A percentile compares a stretch with the other conserved stretches of the same genome.
Conservation (phyloP, 2,113 vertebrate genomes). For the Actinemys pallida region DNA sequence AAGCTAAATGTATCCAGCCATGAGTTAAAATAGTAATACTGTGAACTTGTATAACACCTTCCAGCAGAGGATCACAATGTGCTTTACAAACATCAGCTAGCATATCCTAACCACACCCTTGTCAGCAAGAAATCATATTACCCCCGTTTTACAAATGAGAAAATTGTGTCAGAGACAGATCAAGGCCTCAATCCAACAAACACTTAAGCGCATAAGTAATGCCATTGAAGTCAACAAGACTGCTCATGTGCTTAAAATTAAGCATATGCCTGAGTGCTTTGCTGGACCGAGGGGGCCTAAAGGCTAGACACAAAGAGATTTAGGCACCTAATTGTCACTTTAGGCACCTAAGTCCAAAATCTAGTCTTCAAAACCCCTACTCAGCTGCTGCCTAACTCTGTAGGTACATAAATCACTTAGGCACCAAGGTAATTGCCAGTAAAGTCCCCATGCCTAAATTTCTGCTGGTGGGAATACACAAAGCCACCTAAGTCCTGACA, state of each 20-base stretch:
- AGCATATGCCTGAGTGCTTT: background rate
- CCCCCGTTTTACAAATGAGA: background rate
- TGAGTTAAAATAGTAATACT: background rate
- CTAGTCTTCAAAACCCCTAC: background rate
- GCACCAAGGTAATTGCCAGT: too few species aligned
- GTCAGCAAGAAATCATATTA: background rate
- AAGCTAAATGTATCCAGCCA: background rate
- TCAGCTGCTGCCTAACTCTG: too few species aligned
- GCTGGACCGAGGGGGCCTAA: background rate
- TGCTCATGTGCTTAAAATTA: background rate
- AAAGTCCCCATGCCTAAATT: too few species aligned
- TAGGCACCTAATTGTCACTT: background rate
- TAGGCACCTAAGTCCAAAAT: background rate
- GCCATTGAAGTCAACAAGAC: background rate
- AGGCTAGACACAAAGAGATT: background rate
- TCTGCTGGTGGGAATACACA: too few species aligned
- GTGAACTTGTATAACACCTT: background rate
- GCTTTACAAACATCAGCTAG: background rate
- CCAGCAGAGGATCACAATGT: background rate
- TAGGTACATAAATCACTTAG: too few species aligned
- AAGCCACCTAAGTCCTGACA: too few species aligned
- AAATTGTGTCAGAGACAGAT: background rate
- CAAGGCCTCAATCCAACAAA: background rate
- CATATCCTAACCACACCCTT: background rate
- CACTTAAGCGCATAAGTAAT: background rate